Evolutionary conservation across 2,113 vertebrate genomes (phyloP).

Genomic region (Cisticola juncidis): DNA sequence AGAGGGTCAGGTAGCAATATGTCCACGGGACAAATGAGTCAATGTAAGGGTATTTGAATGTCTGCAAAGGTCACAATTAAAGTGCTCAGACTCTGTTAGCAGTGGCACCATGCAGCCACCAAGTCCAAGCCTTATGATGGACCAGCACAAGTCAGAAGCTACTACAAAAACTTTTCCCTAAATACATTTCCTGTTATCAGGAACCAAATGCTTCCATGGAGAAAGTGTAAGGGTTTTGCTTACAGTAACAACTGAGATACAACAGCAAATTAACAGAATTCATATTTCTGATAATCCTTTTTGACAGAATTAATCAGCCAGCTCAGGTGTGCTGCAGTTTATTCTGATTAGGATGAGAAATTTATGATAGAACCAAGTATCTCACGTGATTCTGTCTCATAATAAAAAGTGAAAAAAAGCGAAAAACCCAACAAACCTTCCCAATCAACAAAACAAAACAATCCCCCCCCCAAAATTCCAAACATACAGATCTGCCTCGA

Average conservation of each 20-base stretch:
- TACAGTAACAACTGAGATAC: background rate
- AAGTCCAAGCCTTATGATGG: background rate
- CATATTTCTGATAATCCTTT: background rate
- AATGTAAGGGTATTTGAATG: background rate
- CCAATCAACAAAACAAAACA: background rate
- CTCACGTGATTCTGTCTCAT: background rate
- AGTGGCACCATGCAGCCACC: background rate
- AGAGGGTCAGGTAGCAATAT: background rate
- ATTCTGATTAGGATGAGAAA: background rate
- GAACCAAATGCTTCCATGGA: background rate
- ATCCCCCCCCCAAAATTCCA: rapidly evolving
- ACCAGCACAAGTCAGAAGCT: background rate
- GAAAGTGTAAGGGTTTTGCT: background rate
- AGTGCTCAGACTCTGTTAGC: background rate
- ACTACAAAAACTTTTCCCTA: background rate
- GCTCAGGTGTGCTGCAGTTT: background rate
- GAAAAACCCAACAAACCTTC: background rate
- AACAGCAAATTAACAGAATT: background rate
- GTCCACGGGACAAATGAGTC: background rate
- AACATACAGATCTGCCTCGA: background rate
- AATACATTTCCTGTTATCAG: background rate
- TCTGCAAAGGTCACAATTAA: background rate
- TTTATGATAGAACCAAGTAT: background rate
- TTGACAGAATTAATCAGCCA: background rate
- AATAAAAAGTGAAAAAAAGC: background rate